Evolutionary conservation across 2,113 vertebrate genomes (phyloP).

Genomic region (Rhea pennata): DNA sequence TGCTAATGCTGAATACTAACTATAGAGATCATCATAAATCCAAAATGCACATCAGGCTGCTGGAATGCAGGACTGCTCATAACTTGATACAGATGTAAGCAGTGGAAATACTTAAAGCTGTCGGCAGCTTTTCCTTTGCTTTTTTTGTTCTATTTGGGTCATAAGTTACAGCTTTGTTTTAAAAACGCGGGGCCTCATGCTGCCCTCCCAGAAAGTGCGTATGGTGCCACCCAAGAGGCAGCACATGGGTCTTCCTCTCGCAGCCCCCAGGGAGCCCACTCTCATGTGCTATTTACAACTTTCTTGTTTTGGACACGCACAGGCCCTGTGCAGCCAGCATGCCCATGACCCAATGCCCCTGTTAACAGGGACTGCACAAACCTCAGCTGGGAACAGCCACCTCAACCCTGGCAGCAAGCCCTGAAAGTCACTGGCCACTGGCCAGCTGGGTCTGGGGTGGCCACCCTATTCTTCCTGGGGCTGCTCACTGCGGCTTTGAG

Average conservation of each 20-base stretch:
- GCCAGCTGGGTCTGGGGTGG: neutral
- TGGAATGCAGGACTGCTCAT: neutral
- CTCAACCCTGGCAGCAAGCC: neutral
- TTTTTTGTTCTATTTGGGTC: neutral
- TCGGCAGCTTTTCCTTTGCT: neutral
- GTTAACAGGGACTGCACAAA: neutral
- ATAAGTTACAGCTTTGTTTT: neutral
- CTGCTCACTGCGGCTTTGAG: neutral
- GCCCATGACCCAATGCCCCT: neutral
- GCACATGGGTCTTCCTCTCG: neutral
- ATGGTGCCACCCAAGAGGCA: neutral
- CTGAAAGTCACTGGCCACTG: neutral
- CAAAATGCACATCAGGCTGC: fast-evolving
- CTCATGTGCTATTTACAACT: fast-evolving
- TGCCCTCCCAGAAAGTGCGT: fast-evolving
- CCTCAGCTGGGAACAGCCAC: neutral
- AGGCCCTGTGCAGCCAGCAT: neutral
- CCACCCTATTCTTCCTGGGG: neutral
- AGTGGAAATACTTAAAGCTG: neutral
- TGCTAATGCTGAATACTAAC: neutral
- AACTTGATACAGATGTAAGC: neutral
- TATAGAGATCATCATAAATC: neutral
- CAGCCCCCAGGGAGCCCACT: neutral
- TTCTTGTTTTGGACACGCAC: too few species aligned
- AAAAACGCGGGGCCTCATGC: neutral